Percentiles rank a stretch among this genome's conserved stretches.
Conservation (phyloP, 2,888 invertebrate species). For the Liposcelis brunnea region DNA sequence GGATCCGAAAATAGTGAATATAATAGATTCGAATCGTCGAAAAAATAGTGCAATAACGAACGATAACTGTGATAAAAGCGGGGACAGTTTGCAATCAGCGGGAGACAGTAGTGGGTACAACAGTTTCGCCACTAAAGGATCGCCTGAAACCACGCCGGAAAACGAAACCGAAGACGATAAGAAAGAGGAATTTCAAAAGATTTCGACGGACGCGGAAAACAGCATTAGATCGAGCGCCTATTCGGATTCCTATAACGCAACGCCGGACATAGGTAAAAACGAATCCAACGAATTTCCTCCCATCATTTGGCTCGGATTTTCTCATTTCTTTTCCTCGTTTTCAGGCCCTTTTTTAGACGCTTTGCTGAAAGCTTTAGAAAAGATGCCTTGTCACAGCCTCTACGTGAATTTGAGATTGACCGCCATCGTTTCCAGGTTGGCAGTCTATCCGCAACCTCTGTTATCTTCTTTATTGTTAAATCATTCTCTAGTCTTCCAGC, state of each 20-base stretch:
- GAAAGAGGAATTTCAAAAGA: constrained; percentile 14
- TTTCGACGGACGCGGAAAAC: neutral
- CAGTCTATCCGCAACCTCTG: constrained; percentile 76
- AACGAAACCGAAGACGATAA: constrained; percentile 24
- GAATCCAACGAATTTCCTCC: too few relatives aligned
- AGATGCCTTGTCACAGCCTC: constrained; percentile 67
- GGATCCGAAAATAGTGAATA: constrained; percentile 18
- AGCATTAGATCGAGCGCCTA: neutral
- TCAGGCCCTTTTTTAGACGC: constrained; percentile 65
- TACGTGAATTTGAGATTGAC: constrained; percentile 77
- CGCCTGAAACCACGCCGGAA: constrained; percentile 29
- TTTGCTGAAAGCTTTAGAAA: constrained; percentile 63
- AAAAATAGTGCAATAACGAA: neutral
- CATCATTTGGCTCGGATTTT: too few relatives aligned
- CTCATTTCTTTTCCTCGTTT: constrained; percentile 10
- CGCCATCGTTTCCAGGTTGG: constrained; percentile 67
- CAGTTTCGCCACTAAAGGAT: constrained; percentile 35
- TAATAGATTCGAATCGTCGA: neutral
- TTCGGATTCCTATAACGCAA: too few relatives aligned
- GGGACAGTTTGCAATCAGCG: constrained; percentile 44
- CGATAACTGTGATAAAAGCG: constrained; percentile 11
- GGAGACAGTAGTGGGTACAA: constrained; percentile 67
- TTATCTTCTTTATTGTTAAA: constrained; percentile 75
- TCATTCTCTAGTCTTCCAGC: constrained; percentile 68
- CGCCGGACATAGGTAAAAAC: too few relatives aligned